Evolutionary conservation across 1,140 invertebrate genomes (phyloP).

Genomic region (Neelides sp.): DNA sequence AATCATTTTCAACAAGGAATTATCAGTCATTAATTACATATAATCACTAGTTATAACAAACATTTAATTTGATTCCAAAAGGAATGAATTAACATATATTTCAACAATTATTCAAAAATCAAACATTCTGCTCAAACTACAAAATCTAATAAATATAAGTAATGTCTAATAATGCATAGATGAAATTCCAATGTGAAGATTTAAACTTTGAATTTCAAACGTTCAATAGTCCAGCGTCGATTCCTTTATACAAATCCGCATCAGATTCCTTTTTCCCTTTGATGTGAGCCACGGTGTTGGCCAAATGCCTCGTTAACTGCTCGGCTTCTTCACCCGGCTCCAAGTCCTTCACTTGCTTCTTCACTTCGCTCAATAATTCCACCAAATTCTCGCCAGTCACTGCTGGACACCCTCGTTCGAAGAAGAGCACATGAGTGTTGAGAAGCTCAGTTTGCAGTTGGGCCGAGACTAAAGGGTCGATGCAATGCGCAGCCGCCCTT

Average conservation of each 20-base stretch:
- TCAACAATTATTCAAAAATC: no score
- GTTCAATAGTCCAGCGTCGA: slow-evolving; percentile 5
- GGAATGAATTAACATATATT: neutral
- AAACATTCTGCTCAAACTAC: no score
- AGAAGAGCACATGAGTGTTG: slow-evolving; percentile 88
- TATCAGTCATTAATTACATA: neutral
- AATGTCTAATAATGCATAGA: no score
- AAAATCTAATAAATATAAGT: no score
- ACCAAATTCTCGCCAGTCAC: slow-evolving; percentile 57
- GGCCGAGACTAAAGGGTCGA: slow-evolving; percentile 92
- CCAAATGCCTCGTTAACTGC: slow-evolving; percentile 88
- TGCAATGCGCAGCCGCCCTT: slow-evolving; percentile 88
- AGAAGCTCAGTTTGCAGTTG: slow-evolving; percentile 89
- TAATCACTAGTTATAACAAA: neutral
- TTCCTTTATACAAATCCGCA: slow-evolving; percentile 35
- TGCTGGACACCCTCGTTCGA: slow-evolving; percentile 77
- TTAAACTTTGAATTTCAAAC: no score
- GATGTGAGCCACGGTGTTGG: slow-evolving; percentile 71
- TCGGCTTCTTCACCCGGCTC: slow-evolving; percentile 90
- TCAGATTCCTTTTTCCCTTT: slow-evolving; percentile 48
- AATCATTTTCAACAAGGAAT: neutral
- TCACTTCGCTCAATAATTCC: slow-evolving; percentile 77
- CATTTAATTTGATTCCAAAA: neutral
- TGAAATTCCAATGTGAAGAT: no score
- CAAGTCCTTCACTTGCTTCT: slow-evolving; percentile 79